These are phyloP conservation scores for Takifugu flavidus DNA, from an alignment of 2,113 vertebrate genomes.

Conservation along the genomic window DNA sequence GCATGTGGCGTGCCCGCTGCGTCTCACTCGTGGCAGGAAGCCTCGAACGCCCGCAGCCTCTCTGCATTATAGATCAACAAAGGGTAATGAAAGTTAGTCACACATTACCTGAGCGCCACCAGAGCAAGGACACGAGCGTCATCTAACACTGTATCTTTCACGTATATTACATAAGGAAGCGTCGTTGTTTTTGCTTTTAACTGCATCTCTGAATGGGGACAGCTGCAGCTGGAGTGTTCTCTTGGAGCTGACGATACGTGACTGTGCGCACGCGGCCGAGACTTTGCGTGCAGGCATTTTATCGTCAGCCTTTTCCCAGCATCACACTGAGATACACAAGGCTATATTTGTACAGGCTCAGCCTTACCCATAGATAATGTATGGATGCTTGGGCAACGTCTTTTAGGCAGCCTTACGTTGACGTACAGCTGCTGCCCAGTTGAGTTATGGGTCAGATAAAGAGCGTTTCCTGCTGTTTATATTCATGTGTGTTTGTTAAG, in stretches of 20 bases:
- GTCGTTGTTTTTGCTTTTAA: neutral
- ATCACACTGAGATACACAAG: neutral
- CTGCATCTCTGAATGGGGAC: neutral
- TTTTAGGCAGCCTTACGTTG: no score
- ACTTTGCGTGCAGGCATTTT: conserved; percentile 9
- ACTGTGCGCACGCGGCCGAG: neutral
- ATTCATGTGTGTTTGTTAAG: no score
- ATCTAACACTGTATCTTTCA: conserved; percentile 7
- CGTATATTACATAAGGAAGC: neutral
- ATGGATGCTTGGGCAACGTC: conserved; percentile 3
- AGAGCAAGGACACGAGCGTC: neutral
- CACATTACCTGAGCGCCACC: neutral
- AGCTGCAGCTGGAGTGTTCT: no score
- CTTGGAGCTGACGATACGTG: no score
- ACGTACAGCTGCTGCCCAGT: no score
- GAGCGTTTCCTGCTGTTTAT: no score
- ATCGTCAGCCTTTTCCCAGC: neutral
- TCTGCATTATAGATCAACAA: conserved; percentile 12
- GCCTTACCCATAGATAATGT: conserved; percentile 5
- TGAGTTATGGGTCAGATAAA: no score
- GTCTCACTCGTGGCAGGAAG: conserved; percentile 16
- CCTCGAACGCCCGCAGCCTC: conserved; percentile 12
- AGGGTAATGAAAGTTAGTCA: conserved; percentile 14
- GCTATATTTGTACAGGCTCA: conserved; percentile 13
- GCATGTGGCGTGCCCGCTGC: neutral